A percentile compares a stretch with the other conserved stretches of the same genome.
Conservation (phyloP, 2,113 vertebrate species). For the Tetrax tetrax region DNA sequence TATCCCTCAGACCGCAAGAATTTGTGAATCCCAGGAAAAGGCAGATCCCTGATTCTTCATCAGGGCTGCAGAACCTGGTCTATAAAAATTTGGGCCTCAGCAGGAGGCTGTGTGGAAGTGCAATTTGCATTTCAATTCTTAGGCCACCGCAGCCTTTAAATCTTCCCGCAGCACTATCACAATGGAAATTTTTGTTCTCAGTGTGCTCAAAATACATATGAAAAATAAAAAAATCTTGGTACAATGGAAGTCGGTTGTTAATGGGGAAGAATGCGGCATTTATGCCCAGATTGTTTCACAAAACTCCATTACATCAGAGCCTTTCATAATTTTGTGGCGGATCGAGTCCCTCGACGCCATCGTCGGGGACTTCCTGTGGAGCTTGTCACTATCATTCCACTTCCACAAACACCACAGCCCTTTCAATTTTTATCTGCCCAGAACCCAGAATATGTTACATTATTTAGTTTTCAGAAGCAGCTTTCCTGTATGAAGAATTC, state of each 20-base stretch:
- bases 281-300: conserved; percentile 27
- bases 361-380: not conserved
- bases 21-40: conserved; percentile 74
- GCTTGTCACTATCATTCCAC: not conserved
- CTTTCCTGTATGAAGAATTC: conserved; percentile 25
- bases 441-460: not conserved
- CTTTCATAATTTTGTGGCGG: conserved; percentile 15
- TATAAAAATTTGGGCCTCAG: conserved; percentile 76
- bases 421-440: conserved; percentile 37
- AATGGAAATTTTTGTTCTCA: conserved; percentile 54
- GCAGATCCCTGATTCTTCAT: conserved; percentile 69
- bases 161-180: conserved; percentile 49
- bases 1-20: conserved; percentile 47
- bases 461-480: not conserved
- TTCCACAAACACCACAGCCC: not conserved
- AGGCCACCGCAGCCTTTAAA: conserved; percentile 72
- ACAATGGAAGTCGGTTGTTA: conserved; percentile 39
- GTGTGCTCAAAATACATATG: conserved; percentile 31
- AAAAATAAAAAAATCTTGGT: conserved; percentile 18
- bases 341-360: not conserved
- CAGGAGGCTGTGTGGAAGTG: conserved; percentile 62
- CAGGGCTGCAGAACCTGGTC: conserved; percentile 68
- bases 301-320: conserved; percentile 21
- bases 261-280: not conserved
- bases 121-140: conserved; percentile 80